phyloP scores from a whole-genome alignment of 2,113 vertebrate species.

The Psammodynastes pulverulentus region DNA sequence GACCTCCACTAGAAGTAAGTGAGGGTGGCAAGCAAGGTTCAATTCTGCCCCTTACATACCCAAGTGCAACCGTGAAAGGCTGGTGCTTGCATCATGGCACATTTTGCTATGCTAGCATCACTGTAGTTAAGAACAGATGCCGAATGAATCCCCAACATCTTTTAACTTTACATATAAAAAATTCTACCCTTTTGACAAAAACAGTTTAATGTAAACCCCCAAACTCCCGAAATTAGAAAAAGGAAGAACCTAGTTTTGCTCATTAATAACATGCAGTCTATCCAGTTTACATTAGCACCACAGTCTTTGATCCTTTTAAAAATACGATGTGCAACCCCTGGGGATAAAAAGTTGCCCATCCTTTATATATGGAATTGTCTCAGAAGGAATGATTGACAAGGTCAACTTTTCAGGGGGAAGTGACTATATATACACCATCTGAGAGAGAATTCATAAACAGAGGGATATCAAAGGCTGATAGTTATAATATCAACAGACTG shows the following conservation, averaged over 20 bases:
- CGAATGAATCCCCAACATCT: neutral
- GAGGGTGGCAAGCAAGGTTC: neutral
- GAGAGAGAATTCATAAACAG: neutral
- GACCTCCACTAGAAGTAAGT: neutral
- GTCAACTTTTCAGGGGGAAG: neutral
- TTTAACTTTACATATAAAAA: neutral
- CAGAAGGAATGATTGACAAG: neutral
- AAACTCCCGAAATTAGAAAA: neutral
- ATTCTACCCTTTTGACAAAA: neutral
- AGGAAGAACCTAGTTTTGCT: neutral
- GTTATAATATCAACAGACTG: neutral
- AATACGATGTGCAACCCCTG: neutral
- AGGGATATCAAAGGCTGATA: neutral
- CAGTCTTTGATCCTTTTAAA: neutral
- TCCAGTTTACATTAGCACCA: neutral
- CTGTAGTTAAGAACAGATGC: neutral
- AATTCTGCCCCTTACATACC: neutral
- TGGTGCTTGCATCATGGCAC: neutral
- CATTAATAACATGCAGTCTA: neutral
- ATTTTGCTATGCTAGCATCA: neutral
- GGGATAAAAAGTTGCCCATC: neutral
- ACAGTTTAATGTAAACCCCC: neutral
- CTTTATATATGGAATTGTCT: neutral
- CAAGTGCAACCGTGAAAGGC: neutral
- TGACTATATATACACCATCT: neutral